Percentiles rank a stretch among this genome's conserved stretches.
These are phyloP conservation scores for Steinernema feltiae DNA, from an alignment of 1,140 invertebrate species.

Conservation along the genomic window DNA sequence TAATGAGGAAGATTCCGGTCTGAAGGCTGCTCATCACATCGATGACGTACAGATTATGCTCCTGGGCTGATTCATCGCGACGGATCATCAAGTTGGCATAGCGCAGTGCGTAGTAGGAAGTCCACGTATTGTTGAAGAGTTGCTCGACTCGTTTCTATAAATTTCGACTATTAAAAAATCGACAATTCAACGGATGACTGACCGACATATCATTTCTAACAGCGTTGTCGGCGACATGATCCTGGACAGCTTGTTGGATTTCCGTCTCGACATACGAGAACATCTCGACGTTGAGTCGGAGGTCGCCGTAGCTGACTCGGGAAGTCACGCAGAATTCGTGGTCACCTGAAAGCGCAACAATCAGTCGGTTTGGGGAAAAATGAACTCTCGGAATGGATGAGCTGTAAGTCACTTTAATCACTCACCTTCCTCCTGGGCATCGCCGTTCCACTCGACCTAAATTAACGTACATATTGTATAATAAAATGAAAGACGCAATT, in stretches of 20 bases:
- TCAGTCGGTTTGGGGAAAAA: background rate
- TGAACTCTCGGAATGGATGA: too few species aligned
- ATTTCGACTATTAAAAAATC: too few species aligned
- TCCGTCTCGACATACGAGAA: background rate
- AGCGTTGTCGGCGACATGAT: background rate
- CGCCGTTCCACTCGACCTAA: background rate
- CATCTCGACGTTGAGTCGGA: background rate
- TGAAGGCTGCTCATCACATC: background rate
- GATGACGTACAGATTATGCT: background rate
- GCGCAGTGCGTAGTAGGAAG: background rate
- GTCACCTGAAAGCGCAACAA: background rate
- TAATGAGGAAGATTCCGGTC: background rate
- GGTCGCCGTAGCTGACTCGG: background rate
- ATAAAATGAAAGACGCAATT: too few species aligned
- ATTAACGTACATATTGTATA: too few species aligned
- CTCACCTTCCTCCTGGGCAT: background rate
- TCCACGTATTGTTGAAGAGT: background rate
- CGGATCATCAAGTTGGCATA: background rate
- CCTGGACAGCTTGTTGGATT: background rate
- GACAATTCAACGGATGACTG: too few species aligned
- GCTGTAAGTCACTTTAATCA: background rate
- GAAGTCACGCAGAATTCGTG: background rate
- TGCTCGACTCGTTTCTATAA: conserved; percentile 4
- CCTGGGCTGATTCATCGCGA: background rate
- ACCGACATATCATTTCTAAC: background rate